phyloP scores from a whole-genome alignment of 2,797 vertebrate genomes.

The Chiroxiphia lanceolata region DNA sequence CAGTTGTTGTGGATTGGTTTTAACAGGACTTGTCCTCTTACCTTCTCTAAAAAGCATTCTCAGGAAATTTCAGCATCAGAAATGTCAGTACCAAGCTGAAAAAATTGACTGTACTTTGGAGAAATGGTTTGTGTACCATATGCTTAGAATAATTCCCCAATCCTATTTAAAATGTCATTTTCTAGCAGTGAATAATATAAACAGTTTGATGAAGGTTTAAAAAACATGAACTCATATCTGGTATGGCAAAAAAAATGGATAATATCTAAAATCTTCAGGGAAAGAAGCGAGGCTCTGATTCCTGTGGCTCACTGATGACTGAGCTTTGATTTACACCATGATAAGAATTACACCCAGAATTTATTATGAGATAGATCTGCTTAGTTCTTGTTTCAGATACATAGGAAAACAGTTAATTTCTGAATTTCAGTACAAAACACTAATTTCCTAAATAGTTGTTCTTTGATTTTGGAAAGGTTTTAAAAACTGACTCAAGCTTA shows the following conservation, averaged over 20 bases:
- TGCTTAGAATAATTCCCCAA: neutral
- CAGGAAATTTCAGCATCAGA: neutral
- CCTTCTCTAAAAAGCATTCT: neutral
- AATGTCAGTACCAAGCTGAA: neutral
- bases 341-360: neutral
- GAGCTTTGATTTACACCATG: neutral
- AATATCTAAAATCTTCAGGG: neutral
- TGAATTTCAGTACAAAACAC: neutral
- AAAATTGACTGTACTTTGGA: neutral
- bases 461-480: neutral
- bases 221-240: neutral
- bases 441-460: neutral
- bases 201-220: neutral
- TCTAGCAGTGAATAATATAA: neutral
- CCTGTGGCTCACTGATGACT: neutral
- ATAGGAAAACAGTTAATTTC: neutral
- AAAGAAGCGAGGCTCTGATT: neutral
- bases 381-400: neutral
- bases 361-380: neutral
- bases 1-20: neutral
- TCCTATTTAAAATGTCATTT: neutral
- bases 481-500: neutral
- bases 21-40: neutral
- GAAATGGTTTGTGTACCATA: neutral
- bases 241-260: neutral